Percentiles rank a stretch among this genome's conserved stretches.
These are phyloP conservation scores for Xiphophorus hellerii DNA, from an alignment of 2,113 vertebrate species.

Conservation along the genomic window DNA sequence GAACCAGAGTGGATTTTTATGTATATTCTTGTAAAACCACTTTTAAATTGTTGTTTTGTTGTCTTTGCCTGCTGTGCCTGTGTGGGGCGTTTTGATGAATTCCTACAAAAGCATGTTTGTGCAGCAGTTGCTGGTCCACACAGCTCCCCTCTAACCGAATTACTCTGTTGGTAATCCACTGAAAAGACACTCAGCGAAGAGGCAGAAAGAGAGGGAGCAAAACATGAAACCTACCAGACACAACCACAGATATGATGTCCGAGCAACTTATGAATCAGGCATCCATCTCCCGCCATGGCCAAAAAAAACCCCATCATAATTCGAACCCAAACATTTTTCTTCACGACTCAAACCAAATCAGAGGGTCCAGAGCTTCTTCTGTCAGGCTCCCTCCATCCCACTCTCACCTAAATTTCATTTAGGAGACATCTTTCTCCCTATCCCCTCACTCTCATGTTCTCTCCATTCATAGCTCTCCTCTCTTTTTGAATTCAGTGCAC, in stretches of 20 bases:
- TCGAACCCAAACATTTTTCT: constrained; percentile 79
- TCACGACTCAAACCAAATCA: constrained; percentile 78
- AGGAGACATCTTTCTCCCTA: constrained; percentile 70
- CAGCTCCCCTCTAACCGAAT: constrained; percentile 63
- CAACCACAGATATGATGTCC: constrained; percentile 62
- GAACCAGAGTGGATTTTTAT: neutral
- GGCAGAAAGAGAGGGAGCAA: constrained; percentile 41
- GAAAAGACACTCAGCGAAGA: constrained; percentile 62
- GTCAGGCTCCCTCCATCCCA: constrained; percentile 66
- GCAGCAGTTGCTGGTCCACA: constrained; percentile 53
- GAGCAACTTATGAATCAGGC: constrained; percentile 64
- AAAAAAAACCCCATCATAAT: constrained; percentile 72
- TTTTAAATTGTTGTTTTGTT: constrained; percentile 40
- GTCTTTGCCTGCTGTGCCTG: constrained; percentile 28
- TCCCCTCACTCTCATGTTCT: constrained; percentile 49
- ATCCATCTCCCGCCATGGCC: constrained; percentile 75
- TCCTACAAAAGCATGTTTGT: constrained; percentile 60
- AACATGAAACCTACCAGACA: constrained; percentile 52
- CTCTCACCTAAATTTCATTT: constrained; percentile 79
- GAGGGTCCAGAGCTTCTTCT: constrained; percentile 64
- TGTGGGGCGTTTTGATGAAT: constrained; percentile 54
- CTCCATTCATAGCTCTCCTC: constrained; percentile 43
- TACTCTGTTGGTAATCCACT: constrained; percentile 70
- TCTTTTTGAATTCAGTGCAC: constrained; percentile 74
- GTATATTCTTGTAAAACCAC: neutral